These are phyloP conservation scores for Coranthus polyacanthus DNA, from an alignment of 2,797 vertebrate genomes.

Conservation along the genomic window DNA sequence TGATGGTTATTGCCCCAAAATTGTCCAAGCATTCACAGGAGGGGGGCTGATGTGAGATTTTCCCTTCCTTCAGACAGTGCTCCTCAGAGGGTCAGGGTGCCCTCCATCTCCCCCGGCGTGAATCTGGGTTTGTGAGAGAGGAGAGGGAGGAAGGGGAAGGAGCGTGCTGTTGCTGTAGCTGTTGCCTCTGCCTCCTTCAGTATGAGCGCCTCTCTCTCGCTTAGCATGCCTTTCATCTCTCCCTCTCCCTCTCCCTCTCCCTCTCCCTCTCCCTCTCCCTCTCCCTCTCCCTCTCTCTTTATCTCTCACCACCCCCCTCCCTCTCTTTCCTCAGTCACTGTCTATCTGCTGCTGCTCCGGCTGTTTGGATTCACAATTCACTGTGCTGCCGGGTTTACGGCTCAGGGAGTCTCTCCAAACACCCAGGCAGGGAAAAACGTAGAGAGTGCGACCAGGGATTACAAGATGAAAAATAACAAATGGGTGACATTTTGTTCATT, in stretches of 20 bases:
- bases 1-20: constrained; percentile 52
- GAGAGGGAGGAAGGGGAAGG: constrained; percentile 65
- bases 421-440: constrained; percentile 41
- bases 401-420: constrained; percentile 74
- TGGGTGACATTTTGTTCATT: neutral
- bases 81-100: constrained; percentile 62
- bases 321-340: constrained; percentile 58
- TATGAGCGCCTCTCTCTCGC: constrained; percentile 66
- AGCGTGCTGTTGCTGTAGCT: constrained; percentile 70
- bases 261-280: constrained; percentile 41
- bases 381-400: constrained; percentile 56
- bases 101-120: constrained; percentile 61
- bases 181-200: constrained; percentile 73
- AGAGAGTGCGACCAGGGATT: constrained; percentile 32
- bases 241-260: constrained; percentile 40
- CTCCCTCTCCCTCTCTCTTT: constrained; percentile 40
- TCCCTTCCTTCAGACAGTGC: constrained; percentile 42
- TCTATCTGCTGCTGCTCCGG: constrained; percentile 73
- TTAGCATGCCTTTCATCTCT: constrained; percentile 71
- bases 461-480: constrained; percentile 26
- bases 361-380: constrained; percentile 76
- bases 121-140: constrained; percentile 60
- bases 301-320: constrained; percentile 40
- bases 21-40: constrained; percentile 34
- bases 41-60: constrained; percentile 26